A percentile compares a stretch with the other conserved stretches of the same genome.
Evolutionary conservation across 1,140 invertebrate genomes (phyloP).

Genomic region (Stegodyphus mimosarum): DNA sequence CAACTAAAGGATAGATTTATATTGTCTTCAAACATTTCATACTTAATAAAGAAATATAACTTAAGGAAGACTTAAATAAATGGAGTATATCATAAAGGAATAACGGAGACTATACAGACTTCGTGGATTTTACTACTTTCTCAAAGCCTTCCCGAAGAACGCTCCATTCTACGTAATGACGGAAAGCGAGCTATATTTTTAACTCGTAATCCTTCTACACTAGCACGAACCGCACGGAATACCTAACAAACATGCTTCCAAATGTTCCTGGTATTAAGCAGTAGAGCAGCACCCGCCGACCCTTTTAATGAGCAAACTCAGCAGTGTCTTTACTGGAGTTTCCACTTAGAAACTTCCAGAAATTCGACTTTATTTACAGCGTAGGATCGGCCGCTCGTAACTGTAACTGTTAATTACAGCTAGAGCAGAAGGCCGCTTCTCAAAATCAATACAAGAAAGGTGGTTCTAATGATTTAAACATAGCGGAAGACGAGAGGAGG

Average conservation of each 20-base stretch:
- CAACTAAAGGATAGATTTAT: no score
- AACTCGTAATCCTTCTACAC: no score
- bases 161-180: no score
- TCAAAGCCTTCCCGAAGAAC: no score
- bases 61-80: no score
- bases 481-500: slow-evolving; percentile 5
- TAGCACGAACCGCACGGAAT: background rate
- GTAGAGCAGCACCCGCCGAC: background rate
- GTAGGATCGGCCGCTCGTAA: slow-evolving; percentile 13
- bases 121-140: no score
- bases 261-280: background rate
- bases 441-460: slow-evolving; percentile 42
- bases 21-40: no score
- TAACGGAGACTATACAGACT: no score
- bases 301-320: slow-evolving; percentile 1
- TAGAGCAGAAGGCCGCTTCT: slow-evolving; percentile 3
- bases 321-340: background rate
- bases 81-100: no score
- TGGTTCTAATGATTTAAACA: slow-evolving; percentile 42
- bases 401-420: slow-evolving; percentile 34
- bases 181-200: no score
- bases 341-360: background rate
- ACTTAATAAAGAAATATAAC: no score
- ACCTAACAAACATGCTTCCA: background rate
- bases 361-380: background rate